Percentiles rank a stretch among this genome's conserved stretches.
phyloP scores from a whole-genome alignment of 2,888 invertebrate genomes.

The Leptopterna dolabrata region DNA sequence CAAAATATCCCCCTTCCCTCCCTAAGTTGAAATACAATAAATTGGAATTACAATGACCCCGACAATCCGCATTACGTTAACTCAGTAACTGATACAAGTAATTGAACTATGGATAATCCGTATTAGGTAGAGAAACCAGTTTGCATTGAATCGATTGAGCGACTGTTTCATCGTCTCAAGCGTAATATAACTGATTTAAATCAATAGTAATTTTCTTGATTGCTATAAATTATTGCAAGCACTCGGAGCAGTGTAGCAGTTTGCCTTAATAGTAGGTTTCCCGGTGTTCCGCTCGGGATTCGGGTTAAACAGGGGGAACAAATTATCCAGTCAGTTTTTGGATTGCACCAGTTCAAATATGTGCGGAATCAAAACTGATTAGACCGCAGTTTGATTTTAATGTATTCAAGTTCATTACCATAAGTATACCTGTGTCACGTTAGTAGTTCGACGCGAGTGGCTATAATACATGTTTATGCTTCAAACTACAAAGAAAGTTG shows the following conservation, averaged over 20 bases:
- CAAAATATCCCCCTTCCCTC: no score
- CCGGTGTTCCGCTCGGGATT: neutral
- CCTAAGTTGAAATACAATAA: no score
- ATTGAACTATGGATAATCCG: no score
- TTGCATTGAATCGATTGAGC: neutral
- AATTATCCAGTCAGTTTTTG: neutral
- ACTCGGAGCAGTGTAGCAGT: neutral
- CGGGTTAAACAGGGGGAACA: neutral
- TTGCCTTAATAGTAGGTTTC: neutral
- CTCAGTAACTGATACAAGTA: no score
- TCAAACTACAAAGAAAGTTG: neutral
- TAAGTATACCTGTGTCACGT: neutral
- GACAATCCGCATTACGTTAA: neutral
- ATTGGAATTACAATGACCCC: no score
- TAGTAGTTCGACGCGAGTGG: no score
- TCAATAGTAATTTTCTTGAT: neutral
- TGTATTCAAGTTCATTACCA: neutral
- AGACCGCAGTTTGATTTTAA: neutral
- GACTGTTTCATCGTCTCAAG: neutral
- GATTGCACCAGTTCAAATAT: neutral
- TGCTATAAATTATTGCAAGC: neutral
- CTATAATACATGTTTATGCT: no score
- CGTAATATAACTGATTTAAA: constrained; percentile 4
- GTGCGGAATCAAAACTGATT: neutral
- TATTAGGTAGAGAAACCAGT: neutral